Percentiles rank a stretch among this genome's conserved stretches.
Conservation (phyloP, 2,888 invertebrate species). For the Flexamia atlantica region DNA sequence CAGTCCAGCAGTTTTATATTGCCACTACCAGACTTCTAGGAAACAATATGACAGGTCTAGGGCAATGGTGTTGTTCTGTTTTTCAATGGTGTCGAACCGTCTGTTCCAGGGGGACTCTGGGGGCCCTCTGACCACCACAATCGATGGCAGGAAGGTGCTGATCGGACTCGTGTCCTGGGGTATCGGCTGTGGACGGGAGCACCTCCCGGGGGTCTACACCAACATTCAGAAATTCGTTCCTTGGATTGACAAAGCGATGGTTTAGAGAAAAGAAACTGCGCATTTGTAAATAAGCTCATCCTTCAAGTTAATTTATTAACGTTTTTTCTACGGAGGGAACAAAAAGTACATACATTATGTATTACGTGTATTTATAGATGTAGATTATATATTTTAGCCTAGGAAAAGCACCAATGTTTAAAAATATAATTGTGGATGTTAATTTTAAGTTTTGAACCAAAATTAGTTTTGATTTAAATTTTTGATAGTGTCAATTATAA, state of each 20-base stretch:
- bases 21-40: no score
- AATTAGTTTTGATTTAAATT: no score
- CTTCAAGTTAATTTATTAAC: conserved; percentile 49
- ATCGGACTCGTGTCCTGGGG: conserved; percentile 96
- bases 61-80: no score
- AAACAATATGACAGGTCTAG: no score
- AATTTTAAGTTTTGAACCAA: not conserved
- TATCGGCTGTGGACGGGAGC: conserved; percentile 93
- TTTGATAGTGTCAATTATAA: no score
- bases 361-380: conserved; percentile 33
- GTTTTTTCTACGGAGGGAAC: conserved; percentile 45
- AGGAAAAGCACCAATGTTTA: not conserved
- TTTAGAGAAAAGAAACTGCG: conserved; percentile 72
- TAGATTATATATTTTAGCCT: not conserved
- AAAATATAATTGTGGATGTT: not conserved
- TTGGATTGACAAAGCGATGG: conserved; percentile 92
- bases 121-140: conserved; percentile 90
- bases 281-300: conserved; percentile 27
- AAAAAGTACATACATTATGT: conserved; percentile 50
- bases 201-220: conserved; percentile 94
- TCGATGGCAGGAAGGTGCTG: conserved; percentile 91
- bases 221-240: conserved; percentile 95
- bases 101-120: conserved; percentile 82
- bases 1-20: no score
- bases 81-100: no score